phyloP scores from a whole-genome alignment of 2,113 vertebrate species.

The Ciconia maguari region DNA sequence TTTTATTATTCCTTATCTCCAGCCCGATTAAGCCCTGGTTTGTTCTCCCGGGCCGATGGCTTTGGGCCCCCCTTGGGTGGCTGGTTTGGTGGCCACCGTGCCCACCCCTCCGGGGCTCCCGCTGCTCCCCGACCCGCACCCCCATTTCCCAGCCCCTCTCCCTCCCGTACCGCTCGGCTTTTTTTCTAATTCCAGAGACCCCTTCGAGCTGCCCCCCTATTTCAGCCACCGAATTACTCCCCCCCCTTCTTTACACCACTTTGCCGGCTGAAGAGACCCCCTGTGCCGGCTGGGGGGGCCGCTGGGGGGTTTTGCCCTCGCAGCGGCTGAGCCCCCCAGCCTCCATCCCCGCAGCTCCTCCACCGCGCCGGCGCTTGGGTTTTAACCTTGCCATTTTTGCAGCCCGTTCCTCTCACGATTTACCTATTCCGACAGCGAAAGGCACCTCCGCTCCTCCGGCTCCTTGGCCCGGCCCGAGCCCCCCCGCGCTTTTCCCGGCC shows the following conservation, averaged over 20 bases:
- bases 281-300: neutral
- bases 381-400: neutral
- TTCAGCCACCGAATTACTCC: neutral
- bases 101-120: neutral
- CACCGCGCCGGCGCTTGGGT: accelerated
- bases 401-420: neutral
- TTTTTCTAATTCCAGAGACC: neutral
- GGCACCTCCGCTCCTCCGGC: neutral
- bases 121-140: neutral
- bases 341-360: accelerated
- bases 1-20: neutral
- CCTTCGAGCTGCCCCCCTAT: accelerated
- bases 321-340: neutral
- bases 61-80: neutral
- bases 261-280: neutral
- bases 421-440: neutral
- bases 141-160: too few relatives aligned
- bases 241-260: neutral
- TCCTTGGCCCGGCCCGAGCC: too few relatives aligned
- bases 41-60: neutral
- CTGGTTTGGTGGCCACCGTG: neutral
- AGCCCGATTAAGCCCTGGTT: neutral
- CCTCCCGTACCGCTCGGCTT: accelerated
- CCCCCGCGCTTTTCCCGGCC: neutral
- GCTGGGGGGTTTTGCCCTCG: neutral